Evolutionary conservation across 2,113 vertebrate species (phyloP), one percentile per base, ranked within the genome.

Genomic region (Apodemus speciosus): DNA sequence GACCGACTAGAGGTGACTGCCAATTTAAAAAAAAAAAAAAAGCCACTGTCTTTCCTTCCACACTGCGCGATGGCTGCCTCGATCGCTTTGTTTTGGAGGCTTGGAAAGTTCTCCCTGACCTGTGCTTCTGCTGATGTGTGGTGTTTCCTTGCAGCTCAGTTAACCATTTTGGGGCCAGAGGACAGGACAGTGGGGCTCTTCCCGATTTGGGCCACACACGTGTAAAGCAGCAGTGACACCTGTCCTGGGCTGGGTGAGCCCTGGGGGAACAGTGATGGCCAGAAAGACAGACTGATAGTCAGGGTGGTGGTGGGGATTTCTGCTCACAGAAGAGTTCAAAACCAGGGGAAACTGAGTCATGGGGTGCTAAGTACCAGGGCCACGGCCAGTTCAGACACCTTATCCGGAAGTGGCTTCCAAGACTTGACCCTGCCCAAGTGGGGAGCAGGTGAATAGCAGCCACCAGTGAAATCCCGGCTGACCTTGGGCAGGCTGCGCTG

Each of bases 151-250:
- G 92, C 27, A 49, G 2, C 92, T 91, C 93, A 85, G 94, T 92
- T 75, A 91, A 85, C 89, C 73, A 35, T 95, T 96, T 95, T 58
- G 92, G 96, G 96, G 92, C 51, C 66, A 92, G 94, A 69, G 73
- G 77, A 32, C 2, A 0, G 92, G 80, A 91, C 89, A 64, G 0
- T 27, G 73, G 91, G 69, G 94, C 66, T 10, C 2, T 85, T 85
- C 77, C 32, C 1, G 0, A 16, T 3, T 30, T 30, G 23, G 27
- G 69, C 87, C 21, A 75, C 46, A 38, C 71, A 25, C 32, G 15
- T n/a, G 32, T 92, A 85, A 89, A 85, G 73, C 14, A 30, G 1
- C 23, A 2, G 0, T 0, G 30, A 2, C 25, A n/a, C 68, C 8
- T 40, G 21, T 30, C 30, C 30, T 14, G 35, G 7, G 35, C 15